Evolutionary conservation across 2,888 invertebrate genomes (phyloP).

Genomic region (Dimorphilus gyrociliatus): DNA sequence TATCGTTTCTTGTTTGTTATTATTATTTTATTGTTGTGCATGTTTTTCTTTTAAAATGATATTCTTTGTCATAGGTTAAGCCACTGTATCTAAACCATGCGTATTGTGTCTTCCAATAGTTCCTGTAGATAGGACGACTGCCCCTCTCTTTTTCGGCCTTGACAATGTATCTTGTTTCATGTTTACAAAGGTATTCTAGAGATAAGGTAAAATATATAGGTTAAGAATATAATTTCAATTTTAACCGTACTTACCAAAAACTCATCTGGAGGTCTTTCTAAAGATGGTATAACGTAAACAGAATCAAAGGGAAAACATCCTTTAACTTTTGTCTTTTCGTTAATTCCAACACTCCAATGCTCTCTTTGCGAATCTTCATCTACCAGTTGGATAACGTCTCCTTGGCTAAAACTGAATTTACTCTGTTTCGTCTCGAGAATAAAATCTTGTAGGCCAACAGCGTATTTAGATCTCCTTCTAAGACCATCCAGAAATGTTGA

Average conservation of each 20-base stretch:
- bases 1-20: too few species aligned
- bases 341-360: constrained; percentile 11
- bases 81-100: constrained; percentile 7
- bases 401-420: constrained; percentile 10
- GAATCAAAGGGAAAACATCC: constrained; percentile 12
- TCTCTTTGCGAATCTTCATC: constrained; percentile 10
- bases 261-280: constrained; percentile 10
- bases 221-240: too few species aligned
- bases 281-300: constrained; percentile 13
- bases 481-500: constrained; percentile 13
- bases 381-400: constrained; percentile 12
- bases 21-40: too few species aligned
- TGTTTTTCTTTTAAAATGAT: too few species aligned
- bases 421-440: constrained; percentile 5
- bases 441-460: constrained; percentile 13
- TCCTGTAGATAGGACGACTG: constrained; percentile 7
- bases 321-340: constrained; percentile 4
- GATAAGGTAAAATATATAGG: too few species aligned
- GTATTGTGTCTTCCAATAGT: constrained; percentile 9
- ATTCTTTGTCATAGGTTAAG: too few species aligned
- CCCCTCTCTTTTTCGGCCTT: constrained; percentile 10
- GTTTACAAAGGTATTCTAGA: too few species aligned
- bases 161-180: constrained; percentile 8
- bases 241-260: constrained; percentile 12
- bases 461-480: constrained; percentile 10